phyloP scores from a whole-genome alignment of 1,140 invertebrate species.

The Meloidogyne floridensis region DNA sequence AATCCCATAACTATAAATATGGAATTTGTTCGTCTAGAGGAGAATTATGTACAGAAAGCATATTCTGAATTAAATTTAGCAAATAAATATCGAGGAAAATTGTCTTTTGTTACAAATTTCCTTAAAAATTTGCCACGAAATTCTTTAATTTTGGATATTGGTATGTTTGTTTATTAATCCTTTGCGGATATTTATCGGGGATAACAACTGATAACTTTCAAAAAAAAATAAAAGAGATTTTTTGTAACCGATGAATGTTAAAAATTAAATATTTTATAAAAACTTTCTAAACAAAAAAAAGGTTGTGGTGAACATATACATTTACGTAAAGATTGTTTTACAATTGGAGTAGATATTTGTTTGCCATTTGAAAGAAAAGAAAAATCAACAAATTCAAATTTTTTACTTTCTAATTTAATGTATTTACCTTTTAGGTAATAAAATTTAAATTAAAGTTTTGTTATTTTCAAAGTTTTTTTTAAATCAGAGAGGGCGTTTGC shows the following conservation, averaged over 20 bases:
- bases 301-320: slow-evolving; percentile 17
- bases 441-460: background rate
- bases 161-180: background rate
- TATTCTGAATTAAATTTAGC: background rate
- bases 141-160: slow-evolving; percentile 32
- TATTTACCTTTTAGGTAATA: slow-evolving; percentile 21
- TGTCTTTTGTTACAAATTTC: background rate
- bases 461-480: background rate
- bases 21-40: background rate
- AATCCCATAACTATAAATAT: background rate
- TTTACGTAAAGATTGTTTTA: slow-evolving; percentile 4
- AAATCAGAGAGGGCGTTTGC: slow-evolving; percentile 8
- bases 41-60: slow-evolving; percentile 19
- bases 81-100: slow-evolving; percentile 10
- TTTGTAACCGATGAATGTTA: too few species aligned
- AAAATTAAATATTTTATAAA: too few species aligned
- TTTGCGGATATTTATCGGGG: background rate
- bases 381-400: background rate
- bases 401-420: slow-evolving; percentile 13
- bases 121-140: background rate
- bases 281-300: background rate
- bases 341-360: slow-evolving; percentile 25
- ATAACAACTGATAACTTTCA: background rate
- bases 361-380: background rate
- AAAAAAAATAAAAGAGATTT: too few species aligned